These are phyloP conservation scores for Sclerodermus sp. DNA, from an alignment of 2,888 invertebrate species.

Conservation along the genomic window DNA sequence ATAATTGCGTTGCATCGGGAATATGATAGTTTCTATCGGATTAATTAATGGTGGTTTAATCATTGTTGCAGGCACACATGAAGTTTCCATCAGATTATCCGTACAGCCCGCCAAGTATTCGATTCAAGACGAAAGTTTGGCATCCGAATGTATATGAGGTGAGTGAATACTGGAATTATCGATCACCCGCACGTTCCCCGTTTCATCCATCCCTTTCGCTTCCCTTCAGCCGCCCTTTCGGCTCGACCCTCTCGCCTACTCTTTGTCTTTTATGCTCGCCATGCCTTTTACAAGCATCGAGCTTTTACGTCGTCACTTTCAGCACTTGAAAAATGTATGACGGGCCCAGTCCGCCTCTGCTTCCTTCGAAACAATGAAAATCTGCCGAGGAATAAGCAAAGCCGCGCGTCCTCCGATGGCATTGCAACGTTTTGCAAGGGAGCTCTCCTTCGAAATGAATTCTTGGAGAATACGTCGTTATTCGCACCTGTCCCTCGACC, in stretches of 20 bases:
- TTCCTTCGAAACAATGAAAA: constrained; percentile 9
- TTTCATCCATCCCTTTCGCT: constrained; percentile 25
- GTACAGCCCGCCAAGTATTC: constrained; percentile 96
- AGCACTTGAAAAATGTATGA: constrained; percentile 14
- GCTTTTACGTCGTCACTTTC: constrained; percentile 15
- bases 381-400: too few species aligned
- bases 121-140: constrained; percentile 99
- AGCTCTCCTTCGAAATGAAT: too few species aligned
- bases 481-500: too few species aligned
- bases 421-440: too few species aligned
- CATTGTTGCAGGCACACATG: constrained; percentile 83
- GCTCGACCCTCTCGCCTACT: constrained; percentile 12
- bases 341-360: background rate
- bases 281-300: constrained; percentile 19
- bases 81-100: constrained; percentile 99
- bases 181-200: constrained; percentile 27
- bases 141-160: constrained; percentile 99
- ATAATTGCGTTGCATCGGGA: too few species aligned
- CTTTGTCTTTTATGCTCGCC: constrained; percentile 20
- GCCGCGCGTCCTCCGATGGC: too few species aligned
- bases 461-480: too few species aligned
- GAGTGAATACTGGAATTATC: constrained; percentile 58
- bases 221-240: constrained; percentile 11
- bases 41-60: too few species aligned
- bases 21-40: too few species aligned